Percentiles rank a stretch among this genome's conserved stretches.
Conservation (phyloP, 1,140 invertebrate genomes). For the Myzus persicae region DNA sequence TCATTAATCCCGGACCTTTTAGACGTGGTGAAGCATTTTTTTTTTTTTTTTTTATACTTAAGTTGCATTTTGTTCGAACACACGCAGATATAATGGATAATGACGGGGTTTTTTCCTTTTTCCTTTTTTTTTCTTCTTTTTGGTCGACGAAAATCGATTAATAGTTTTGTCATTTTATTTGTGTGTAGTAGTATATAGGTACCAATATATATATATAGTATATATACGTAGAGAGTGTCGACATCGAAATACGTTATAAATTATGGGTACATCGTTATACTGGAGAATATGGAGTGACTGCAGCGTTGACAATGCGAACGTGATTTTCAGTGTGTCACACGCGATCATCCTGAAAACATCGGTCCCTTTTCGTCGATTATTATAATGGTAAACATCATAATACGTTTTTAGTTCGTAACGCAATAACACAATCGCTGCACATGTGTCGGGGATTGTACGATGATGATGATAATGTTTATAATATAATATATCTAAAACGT, state of each 20-base stretch:
- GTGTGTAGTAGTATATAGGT: not conserved
- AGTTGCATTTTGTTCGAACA: slow-evolving; percentile 39
- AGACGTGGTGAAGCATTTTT: slow-evolving; percentile 8
- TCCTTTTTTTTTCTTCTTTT: not conserved
- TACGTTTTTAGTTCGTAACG: not conserved
- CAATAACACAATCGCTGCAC: not conserved
- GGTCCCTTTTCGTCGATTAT: not conserved
- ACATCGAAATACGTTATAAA: not conserved
- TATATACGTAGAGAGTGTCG: not conserved
- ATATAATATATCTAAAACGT: not conserved
- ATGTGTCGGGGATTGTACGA: no score
- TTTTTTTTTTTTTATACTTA: slow-evolving; percentile 6
- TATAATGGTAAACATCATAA: not conserved
- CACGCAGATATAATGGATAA: not conserved
- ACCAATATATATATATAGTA: not conserved
- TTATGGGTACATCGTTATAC: not conserved
- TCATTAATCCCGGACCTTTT: slow-evolving; percentile 54
- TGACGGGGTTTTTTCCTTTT: not conserved
- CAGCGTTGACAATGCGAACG: not conserved
- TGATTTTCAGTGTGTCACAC: not conserved
- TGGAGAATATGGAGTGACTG: not conserved
- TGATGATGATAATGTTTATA: no score
- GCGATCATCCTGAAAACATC: not conserved
- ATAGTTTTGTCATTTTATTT: not conserved
- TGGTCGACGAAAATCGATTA: slow-evolving; percentile 10